Percentiles rank a stretch among this genome's conserved stretches.
These are phyloP conservation scores for Aplysina aerophoba DNA, from an alignment of 37 sponge, comb jelly and placozoan species.

Conservation along the genomic window DNA sequence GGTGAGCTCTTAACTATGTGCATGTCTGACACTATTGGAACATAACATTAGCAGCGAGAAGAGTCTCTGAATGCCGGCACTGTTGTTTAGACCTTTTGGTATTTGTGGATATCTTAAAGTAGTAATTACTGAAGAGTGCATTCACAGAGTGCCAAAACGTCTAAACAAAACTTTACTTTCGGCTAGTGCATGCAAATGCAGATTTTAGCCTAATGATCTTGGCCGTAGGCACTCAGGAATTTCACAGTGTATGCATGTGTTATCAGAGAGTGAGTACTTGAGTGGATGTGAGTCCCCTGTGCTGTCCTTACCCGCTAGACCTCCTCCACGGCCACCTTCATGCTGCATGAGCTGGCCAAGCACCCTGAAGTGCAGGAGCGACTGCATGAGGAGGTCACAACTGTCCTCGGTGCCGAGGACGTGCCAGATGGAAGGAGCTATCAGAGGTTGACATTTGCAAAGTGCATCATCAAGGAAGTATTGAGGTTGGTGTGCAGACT, in stretches of 20 bases:
- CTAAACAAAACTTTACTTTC: too few relatives aligned
- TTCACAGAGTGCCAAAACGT: too few relatives aligned
- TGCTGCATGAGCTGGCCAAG: constrained; percentile 10
- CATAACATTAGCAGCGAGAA: not conserved
- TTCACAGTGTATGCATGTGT: too few relatives aligned
- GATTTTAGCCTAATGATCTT: too few relatives aligned
- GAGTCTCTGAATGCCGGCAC: not conserved
- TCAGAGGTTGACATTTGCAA: constrained; percentile 6
- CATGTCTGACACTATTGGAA: not conserved
- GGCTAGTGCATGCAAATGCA: too few relatives aligned
- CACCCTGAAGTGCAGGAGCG: constrained; percentile 12
- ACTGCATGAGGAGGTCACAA: not conserved
- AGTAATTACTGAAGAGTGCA: too few relatives aligned
- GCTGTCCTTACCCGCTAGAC: not conserved
- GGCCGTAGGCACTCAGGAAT: too few relatives aligned
- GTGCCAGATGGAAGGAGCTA: not conserved
- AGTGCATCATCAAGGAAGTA: not conserved
- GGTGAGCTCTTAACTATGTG: not conserved
- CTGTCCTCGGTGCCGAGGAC: not conserved
- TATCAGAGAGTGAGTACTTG: too few relatives aligned
- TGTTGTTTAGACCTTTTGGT: not conserved
- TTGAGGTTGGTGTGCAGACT: not conserved
- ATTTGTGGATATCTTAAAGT: too few relatives aligned
- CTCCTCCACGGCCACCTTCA: not conserved
- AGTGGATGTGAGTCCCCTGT: too few relatives aligned